phyloP scores from a whole-genome alignment of 1,140 invertebrate species.

The Drosophila sucinea region DNA sequence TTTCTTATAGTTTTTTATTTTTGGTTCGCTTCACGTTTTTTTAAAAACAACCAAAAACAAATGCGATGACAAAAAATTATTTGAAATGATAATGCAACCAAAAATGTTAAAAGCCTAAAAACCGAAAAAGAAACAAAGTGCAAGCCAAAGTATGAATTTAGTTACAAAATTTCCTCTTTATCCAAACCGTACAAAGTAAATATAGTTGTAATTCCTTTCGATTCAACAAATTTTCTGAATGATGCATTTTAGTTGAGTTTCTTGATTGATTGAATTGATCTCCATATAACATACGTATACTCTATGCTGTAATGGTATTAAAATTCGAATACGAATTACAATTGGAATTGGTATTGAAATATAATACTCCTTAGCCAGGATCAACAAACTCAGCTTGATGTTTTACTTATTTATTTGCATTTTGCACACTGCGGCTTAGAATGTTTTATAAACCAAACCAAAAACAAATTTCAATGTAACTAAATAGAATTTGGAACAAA shows the following conservation, averaged over 20 bases:
- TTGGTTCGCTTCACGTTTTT: conserved; percentile 62
- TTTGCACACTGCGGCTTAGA: conserved; percentile 83
- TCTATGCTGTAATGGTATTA: conserved; percentile 37
- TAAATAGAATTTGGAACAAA: conserved; percentile 32
- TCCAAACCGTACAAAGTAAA: conserved; percentile 78
- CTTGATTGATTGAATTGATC: conserved; percentile 66
- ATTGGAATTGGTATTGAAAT: conserved; percentile 10
- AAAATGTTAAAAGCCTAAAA: conserved; percentile 15
- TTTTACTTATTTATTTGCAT: conserved; percentile 83
- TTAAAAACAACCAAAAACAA: conserved; percentile 52
- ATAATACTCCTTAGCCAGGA: conserved; percentile 36
- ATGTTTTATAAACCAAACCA: conserved; percentile 61
- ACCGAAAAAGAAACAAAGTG: conserved; percentile 64
- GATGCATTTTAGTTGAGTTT: conserved; percentile 80
- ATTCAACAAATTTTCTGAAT: conserved; percentile 78
- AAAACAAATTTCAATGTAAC: conserved; percentile 25
- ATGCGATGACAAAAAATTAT: conserved; percentile 63
- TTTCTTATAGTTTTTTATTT: conserved; percentile 19
- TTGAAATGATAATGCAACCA: conserved; percentile 49
- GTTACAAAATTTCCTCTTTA: conserved; percentile 83
- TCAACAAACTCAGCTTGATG: conserved; percentile 81
- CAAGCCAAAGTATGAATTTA: conserved; percentile 78
- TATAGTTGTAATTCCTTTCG: conserved; percentile 80
- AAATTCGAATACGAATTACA: neutral
- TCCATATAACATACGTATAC: conserved; percentile 3